phyloP scores from a whole-genome alignment of 2,888 invertebrate species.

The Latrodectus hesperus region DNA sequence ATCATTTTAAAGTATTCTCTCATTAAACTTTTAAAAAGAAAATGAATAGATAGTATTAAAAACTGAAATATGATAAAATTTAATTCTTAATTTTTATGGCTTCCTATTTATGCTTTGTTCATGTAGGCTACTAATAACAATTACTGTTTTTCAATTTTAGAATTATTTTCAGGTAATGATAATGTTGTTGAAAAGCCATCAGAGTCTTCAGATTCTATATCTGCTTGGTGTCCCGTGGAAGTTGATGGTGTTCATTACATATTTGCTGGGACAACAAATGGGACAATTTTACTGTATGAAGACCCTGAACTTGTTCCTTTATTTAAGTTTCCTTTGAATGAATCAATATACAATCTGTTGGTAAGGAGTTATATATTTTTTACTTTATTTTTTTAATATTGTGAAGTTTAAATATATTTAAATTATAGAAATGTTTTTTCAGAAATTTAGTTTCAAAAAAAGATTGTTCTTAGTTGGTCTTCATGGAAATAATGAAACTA shows the following conservation, averaged over 20 bases:
- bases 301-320: neutral
- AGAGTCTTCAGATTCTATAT: neutral
- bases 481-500: neutral
- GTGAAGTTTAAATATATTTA: neutral
- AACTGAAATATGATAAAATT: too few species aligned
- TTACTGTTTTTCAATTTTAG: too few species aligned
- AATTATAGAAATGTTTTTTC: neutral
- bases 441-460: conserved; percentile 21
- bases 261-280: conserved; percentile 24
- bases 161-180: neutral
- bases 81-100: too few species aligned
- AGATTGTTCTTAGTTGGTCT: conserved; percentile 21
- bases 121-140: too few species aligned
- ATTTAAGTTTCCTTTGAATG: neutral
- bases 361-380: conserved; percentile 4
- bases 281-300: conserved; percentile 4
- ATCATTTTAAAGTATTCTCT: too few species aligned
- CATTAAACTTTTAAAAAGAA: too few species aligned
- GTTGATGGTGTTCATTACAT: neutral
- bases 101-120: too few species aligned
- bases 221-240: conserved; percentile 6
- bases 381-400: neutral
- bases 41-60: too few species aligned
- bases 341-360: conserved; percentile 18
- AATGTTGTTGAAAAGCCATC: neutral